These are phyloP conservation scores for Saguinus midas DNA, from an alignment of 2,113 vertebrate species.

Conservation along the genomic window DNA sequence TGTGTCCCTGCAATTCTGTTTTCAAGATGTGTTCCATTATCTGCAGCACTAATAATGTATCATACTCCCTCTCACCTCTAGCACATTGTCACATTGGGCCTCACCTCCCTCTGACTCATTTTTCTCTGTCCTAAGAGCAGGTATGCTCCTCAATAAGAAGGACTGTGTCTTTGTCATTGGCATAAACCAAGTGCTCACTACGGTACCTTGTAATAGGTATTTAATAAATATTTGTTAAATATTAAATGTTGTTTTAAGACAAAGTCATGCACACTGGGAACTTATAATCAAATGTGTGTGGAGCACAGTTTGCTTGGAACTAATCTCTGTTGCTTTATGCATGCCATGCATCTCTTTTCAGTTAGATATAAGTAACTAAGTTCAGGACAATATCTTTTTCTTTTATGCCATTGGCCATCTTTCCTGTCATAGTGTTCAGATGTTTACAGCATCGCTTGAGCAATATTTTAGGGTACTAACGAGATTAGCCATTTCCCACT, in stretches of 20 bases:
- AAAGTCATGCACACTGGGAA: not conserved
- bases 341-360: not conserved
- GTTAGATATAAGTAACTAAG: not conserved
- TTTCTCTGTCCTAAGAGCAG: not conserved
- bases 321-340: not conserved
- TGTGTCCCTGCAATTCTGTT: not conserved
- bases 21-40: not conserved
- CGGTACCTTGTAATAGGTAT: not conserved
- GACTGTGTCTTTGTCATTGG: not conserved
- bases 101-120: not conserved
- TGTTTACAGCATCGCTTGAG: not conserved
- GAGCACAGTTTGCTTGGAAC: not conserved
- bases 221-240: conserved; percentile 11
- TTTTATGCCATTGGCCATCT: not conserved
- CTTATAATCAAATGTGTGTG: not conserved
- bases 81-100: fast-evolving
- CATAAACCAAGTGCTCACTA: not conserved
- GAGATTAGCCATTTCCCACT: conserved; percentile 5
- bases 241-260: not conserved
- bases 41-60: not conserved
- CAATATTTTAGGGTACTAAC: conserved; percentile 33
- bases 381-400: not conserved
- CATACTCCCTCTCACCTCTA: not conserved
- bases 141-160: not conserved
- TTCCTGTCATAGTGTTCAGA: not conserved